These are phyloP conservation scores for Coracopsis vasa DNA, from an alignment of 2,113 vertebrate species.

Conservation along the genomic window DNA sequence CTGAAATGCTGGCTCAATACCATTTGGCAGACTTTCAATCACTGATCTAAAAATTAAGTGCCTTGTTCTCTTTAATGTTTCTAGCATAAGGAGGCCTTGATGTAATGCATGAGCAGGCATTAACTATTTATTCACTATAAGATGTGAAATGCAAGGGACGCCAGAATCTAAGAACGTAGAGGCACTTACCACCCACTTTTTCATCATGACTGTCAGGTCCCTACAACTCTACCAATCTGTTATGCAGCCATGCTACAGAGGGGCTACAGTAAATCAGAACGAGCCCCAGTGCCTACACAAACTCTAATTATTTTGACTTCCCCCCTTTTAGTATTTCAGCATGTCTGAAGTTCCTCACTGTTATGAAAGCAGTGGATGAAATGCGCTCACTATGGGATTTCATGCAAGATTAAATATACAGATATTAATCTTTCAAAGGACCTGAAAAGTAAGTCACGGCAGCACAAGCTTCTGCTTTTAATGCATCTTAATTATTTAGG, in stretches of 20 bases:
- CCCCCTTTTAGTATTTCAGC: neutral
- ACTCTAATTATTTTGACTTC: neutral
- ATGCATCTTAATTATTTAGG: slow-evolving; percentile 77
- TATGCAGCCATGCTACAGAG: neutral
- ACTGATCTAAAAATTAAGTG: slow-evolving; percentile 62
- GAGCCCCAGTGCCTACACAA: neutral
- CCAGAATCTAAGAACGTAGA: neutral
- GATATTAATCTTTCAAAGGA: slow-evolving; percentile 78
- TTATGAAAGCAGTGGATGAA: slow-evolving; percentile 43
- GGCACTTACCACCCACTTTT: neutral
- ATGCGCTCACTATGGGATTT: slow-evolving; percentile 16
- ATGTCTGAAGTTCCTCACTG: neutral
- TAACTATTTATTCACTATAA: slow-evolving; percentile 35
- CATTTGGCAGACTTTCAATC: slow-evolving; percentile 48
- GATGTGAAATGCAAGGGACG: neutral
- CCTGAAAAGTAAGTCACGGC: slow-evolving; percentile 59
- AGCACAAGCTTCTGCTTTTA: slow-evolving; percentile 68
- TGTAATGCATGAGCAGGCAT: neutral
- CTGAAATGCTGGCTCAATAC: slow-evolving; percentile 52
- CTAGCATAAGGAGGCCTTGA: neutral
- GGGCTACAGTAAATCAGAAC: neutral
- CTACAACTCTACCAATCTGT: neutral
- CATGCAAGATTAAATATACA: slow-evolving; percentile 59
- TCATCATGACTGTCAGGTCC: neutral
- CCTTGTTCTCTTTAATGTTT: slow-evolving; percentile 33